Evolutionary conservation across 1,140 invertebrate species (phyloP).

Genomic region (Brachionus manjavacas): DNA sequence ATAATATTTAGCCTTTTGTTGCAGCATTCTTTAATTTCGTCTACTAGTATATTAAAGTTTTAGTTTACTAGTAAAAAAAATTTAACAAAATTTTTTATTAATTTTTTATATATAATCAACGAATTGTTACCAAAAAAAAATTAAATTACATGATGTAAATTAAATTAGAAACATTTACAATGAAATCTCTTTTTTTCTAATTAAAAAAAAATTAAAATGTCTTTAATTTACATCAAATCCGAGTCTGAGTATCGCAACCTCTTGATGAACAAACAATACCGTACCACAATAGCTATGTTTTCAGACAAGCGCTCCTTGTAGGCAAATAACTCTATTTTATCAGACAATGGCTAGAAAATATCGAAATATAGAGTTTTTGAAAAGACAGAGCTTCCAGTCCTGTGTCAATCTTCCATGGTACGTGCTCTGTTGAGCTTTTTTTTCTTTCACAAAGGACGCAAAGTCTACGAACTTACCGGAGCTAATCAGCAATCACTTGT

Average conservation of each 20-base stretch:
- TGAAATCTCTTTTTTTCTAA: background rate
- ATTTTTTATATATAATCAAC: no score
- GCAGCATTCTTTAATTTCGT: no score
- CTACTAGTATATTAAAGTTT: no score
- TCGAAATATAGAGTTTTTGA: background rate
- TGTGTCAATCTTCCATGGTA: background rate
- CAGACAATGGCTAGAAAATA: background rate
- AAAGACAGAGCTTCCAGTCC: background rate
- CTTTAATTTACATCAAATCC: background rate
- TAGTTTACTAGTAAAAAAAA: no score
- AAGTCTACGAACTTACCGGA: constrained; percentile 1
- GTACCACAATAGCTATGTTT: constrained; percentile 14
- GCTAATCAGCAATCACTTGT: background rate
- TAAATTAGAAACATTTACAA: no score
- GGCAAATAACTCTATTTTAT: constrained; percentile 21
- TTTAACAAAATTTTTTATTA: no score
- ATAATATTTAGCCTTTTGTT: no score
- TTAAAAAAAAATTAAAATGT: background rate
- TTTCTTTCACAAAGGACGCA: constrained; percentile 21
- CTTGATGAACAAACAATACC: background rate
- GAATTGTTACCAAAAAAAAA: no score
- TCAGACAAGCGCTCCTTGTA: constrained; percentile 18
- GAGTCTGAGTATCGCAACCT: background rate
- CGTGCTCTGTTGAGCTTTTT: background rate
- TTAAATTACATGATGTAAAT: no score